Conservation (phyloP, 1,140 invertebrate species). For the Steinernema khuongi region DNA sequence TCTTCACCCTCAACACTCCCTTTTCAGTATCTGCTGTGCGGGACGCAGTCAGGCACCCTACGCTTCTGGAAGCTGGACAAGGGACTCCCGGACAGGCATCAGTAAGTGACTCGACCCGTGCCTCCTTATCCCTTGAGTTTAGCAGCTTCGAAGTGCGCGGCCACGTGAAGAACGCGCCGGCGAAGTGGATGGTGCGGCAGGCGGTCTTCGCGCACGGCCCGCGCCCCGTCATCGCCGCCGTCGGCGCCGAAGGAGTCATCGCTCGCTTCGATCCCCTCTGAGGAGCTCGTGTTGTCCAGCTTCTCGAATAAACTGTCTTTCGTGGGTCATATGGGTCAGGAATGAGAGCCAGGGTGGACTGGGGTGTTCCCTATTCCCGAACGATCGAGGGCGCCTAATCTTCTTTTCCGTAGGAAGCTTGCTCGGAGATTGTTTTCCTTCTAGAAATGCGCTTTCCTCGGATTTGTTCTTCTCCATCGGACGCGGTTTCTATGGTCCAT, state of each 20-base stretch:
- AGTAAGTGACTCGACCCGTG: background rate
- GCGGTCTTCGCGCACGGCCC: background rate
- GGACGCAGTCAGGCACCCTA: background rate
- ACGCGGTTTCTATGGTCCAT: no score
- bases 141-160: background rate
- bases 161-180: background rate
- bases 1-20: background rate
- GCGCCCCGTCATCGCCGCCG: background rate
- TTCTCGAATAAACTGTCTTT: no score
- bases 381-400: no score
- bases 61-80: background rate
- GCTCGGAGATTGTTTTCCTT: no score
- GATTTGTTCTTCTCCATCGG: no score
- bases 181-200: background rate
- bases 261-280: background rate
- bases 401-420: no score
- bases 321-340: no score
- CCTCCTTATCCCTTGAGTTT: background rate
- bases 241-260: background rate
- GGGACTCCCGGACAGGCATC: background rate
- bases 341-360: no score
- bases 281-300: no score
- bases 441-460: no score
- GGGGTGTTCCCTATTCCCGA: no score
- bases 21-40: background rate